Percentiles rank a stretch among this genome's conserved stretches.
Evolutionary conservation across 2,888 invertebrate species (phyloP).

Genomic region (Meiosimyza platycephala): DNA sequence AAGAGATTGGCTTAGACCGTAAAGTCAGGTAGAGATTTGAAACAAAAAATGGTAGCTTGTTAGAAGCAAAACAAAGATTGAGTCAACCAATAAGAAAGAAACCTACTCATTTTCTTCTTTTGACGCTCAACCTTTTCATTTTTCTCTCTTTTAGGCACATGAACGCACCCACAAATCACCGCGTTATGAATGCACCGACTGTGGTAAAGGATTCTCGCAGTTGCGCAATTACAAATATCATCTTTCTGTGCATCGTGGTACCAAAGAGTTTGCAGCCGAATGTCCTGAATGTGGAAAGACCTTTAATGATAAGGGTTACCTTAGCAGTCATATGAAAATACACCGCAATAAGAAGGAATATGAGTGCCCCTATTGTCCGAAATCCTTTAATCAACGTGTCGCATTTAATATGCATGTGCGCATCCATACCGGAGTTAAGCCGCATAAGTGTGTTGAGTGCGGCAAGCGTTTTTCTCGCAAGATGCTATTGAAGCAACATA

Average conservation of each 20-base stretch:
- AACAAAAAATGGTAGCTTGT: constrained; percentile 23
- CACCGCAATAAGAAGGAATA: constrained; percentile 85
- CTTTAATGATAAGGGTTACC: constrained; percentile 85
- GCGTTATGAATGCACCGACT: constrained; percentile 79
- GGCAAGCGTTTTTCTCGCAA: constrained; percentile 86
- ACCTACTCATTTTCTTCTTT: not conserved
- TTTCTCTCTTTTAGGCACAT: constrained; percentile 55
- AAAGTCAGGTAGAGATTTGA: not conserved
- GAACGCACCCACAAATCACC: constrained; percentile 66
- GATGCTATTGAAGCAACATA: constrained; percentile 86
- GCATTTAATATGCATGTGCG: constrained; percentile 90
- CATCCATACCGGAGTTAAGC: constrained; percentile 85
- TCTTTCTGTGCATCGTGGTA: constrained; percentile 83
- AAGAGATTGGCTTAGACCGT: constrained; percentile 10
- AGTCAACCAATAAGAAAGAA: not conserved
- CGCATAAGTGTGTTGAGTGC: constrained; percentile 81
- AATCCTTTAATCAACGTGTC: constrained; percentile 86
- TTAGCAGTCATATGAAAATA: constrained; percentile 88
- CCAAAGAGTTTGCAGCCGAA: constrained; percentile 79
- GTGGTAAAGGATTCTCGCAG: constrained; percentile 85
- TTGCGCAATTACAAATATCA: constrained; percentile 88
- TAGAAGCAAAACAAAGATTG: not conserved
- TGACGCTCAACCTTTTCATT: constrained; percentile 11
- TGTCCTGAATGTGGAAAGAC: constrained; percentile 84
- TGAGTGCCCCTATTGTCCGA: constrained; percentile 82